Percentiles rank a stretch among this genome's conserved stretches.
These are phyloP conservation scores for Brachionichthys hirsutus DNA, from an alignment of 2,113 vertebrate genomes.

Conservation along the genomic window DNA sequence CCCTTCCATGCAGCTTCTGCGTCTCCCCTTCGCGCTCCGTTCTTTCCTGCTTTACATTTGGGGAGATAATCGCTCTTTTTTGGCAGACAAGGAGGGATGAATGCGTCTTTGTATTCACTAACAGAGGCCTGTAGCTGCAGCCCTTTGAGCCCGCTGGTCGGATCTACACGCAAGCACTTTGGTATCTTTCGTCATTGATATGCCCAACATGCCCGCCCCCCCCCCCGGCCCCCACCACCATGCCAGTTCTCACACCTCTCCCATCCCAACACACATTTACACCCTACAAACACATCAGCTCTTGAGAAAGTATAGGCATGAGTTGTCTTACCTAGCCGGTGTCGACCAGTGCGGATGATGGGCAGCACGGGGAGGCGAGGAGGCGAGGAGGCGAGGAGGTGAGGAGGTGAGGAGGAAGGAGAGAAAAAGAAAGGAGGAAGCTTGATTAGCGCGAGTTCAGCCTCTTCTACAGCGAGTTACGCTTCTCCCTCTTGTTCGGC, in stretches of 20 bases:
- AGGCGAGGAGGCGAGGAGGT: slow-evolving; percentile 26
- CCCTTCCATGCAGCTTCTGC: slow-evolving; percentile 14
- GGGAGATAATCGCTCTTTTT: slow-evolving; percentile 54
- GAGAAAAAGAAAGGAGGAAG: slow-evolving; percentile 51
- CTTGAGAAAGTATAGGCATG: slow-evolving; percentile 12
- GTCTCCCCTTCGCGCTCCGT: not conserved
- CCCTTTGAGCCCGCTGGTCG: slow-evolving; percentile 18
- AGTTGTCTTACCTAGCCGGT: slow-evolving; percentile 72
- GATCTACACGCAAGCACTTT: too few relatives aligned
- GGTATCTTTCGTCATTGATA: slow-evolving; percentile 49
- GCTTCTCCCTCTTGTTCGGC: slow-evolving; percentile 53
- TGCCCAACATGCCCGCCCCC: slow-evolving; percentile 48
- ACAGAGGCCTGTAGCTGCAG: slow-evolving; percentile 45
- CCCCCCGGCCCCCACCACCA: slow-evolving; percentile 41
- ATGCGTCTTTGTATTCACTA: slow-evolving; percentile 56
- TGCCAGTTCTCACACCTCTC: slow-evolving; percentile 31
- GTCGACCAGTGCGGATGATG: slow-evolving; percentile 33
- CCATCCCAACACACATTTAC: not conserved
- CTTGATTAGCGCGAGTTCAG: slow-evolving; percentile 64
- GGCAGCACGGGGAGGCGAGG: slow-evolving; percentile 12
- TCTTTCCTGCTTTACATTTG: slow-evolving; percentile 24
- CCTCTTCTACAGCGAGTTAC: slow-evolving; percentile 52
- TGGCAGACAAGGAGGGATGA: slow-evolving; percentile 45
- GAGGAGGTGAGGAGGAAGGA: slow-evolving; percentile 31
- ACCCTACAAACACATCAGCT: slow-evolving; percentile 2